These are phyloP conservation scores for Drosophila hydei DNA, from an alignment of 1,140 invertebrate genomes.

Conservation along the genomic window DNA sequence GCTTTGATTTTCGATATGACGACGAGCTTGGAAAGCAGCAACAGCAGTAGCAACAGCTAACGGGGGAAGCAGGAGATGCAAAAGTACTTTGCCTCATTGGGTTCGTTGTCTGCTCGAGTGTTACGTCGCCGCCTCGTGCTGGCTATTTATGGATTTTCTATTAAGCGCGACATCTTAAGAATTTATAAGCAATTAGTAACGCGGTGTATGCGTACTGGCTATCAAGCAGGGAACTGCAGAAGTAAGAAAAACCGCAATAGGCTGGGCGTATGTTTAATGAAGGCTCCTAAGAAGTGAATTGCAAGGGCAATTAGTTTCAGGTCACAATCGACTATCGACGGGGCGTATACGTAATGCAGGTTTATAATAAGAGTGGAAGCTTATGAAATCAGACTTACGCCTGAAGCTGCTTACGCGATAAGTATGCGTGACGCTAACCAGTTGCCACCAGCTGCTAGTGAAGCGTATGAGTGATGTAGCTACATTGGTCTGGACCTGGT, in stretches of 20 bases:
- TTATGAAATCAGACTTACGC: too few species aligned
- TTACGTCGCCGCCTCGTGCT: constrained; percentile 1
- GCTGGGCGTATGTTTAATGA: background rate
- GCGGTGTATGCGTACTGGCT: constrained; percentile 25
- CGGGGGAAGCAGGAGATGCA: background rate
- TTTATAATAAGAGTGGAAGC: too few species aligned
- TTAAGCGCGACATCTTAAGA: constrained; percentile 19
- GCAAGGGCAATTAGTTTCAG: too few species aligned
- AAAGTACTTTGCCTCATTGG: constrained; percentile 1
- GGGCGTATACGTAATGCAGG: too few species aligned
- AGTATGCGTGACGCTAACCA: too few species aligned
- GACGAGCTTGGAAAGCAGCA: constrained; percentile 2
- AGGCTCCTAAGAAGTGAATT: background rate
- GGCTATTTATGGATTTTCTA: constrained; percentile 35
- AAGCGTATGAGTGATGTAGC: background rate
- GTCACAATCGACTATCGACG: too few species aligned
- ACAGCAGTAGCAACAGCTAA: background rate
- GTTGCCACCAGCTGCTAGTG: too few species aligned
- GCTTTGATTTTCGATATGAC: constrained; percentile 36
- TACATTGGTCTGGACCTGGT: background rate
- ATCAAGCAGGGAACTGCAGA: background rate
- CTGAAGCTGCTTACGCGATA: too few species aligned
- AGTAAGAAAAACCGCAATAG: too few species aligned
- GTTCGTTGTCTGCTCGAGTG: constrained; percentile 43
- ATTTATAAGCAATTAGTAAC: constrained; percentile 27